Conservation (phyloP, 92 coral and sea anemone species). For the Phenganax marumi region DNA sequence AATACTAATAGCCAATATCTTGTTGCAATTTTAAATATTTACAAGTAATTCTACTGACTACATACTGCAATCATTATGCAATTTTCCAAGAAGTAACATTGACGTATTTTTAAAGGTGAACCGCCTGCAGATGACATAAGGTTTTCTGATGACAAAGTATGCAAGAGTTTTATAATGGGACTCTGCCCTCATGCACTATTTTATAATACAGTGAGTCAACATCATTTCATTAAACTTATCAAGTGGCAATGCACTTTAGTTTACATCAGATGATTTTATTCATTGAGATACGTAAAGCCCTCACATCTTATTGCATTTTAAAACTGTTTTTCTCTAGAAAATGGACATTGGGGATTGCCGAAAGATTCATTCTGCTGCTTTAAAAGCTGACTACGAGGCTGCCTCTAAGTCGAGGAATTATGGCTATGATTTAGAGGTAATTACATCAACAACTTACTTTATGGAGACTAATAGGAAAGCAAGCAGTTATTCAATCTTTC, state of each 20-base stretch:
- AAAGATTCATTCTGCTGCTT: conserved; percentile 83
- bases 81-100: too few relatives aligned
- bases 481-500: not conserved
- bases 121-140: conserved; percentile 77
- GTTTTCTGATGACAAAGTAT: conserved; percentile 87
- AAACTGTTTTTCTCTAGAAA: conserved; percentile 62
- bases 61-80: not conserved
- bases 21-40: too few relatives aligned
- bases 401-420: conserved; percentile 83
- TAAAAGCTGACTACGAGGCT: conserved; percentile 86
- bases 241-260: too few relatives aligned
- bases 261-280: not conserved
- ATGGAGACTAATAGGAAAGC: not conserved
- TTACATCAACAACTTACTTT: conserved; percentile 16
- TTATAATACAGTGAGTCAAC: conserved; percentile 87
- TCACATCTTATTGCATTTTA: not conserved
- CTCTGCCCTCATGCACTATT: conserved; percentile 97
- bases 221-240: not conserved
- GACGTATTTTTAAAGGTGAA: conserved; percentile 64
- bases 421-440: conserved; percentile 92
- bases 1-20: too few relatives aligned
- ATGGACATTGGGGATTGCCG: conserved; percentile 96
- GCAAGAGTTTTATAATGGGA: conserved; percentile 97
- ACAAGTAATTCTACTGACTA: not conserved
- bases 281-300: not conserved